These are phyloP conservation scores for Lateolabrax maculatus DNA, from an alignment of 2,797 vertebrate genomes.

Conservation along the genomic window DNA sequence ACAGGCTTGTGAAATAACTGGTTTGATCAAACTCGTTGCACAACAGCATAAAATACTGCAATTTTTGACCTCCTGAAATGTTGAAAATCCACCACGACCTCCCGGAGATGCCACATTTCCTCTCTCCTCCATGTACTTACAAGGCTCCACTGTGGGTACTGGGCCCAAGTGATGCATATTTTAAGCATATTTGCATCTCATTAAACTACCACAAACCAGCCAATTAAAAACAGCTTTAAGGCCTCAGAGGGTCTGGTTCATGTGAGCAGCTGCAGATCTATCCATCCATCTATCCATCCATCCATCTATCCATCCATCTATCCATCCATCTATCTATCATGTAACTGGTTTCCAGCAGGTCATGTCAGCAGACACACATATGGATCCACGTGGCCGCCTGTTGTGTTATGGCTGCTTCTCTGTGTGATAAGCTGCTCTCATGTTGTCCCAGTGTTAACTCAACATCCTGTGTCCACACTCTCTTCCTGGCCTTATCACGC, in stretches of 20 bases:
- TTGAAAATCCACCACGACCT: neutral
- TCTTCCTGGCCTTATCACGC: constrained; percentile 74
- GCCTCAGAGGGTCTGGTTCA: neutral
- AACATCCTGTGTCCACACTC: constrained; percentile 78
- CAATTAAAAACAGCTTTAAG: constrained; percentile 12
- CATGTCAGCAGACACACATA: constrained; percentile 33
- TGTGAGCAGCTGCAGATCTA: neutral
- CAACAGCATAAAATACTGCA: constrained; percentile 17
- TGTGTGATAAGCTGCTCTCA: constrained; percentile 63
- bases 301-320: no score
- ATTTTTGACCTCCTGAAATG: constrained; percentile 4
- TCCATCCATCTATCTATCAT: no score
- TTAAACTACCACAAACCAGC: constrained; percentile 30
- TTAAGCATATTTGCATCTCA: constrained; percentile 31
- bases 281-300: neutral
- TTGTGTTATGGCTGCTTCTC: constrained; percentile 47
- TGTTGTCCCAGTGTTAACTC: constrained; percentile 72
- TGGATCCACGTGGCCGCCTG: constrained; percentile 50
- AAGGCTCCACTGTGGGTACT: constrained; percentile 4
- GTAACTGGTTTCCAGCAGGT: neutral
- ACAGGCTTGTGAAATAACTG: constrained; percentile 31
- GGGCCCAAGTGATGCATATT: constrained; percentile 6
- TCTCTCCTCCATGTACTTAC: neutral
- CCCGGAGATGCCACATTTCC: neutral
- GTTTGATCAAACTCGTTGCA: constrained; percentile 26